These are phyloP conservation scores for Eugnorisma glareosa DNA, from an alignment of 2,888 invertebrate genomes.

Conservation along the genomic window DNA sequence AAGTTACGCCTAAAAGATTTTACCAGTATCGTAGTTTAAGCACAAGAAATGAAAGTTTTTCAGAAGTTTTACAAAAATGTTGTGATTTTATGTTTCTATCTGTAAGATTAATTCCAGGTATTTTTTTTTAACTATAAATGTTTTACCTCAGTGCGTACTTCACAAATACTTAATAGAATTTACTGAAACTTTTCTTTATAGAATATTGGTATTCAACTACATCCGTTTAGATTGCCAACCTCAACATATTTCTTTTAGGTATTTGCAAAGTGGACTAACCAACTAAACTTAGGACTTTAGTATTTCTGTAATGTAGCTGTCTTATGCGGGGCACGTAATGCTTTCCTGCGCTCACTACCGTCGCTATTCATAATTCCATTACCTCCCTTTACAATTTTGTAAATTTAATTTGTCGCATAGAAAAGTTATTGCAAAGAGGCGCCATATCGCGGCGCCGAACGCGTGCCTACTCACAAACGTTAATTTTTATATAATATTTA, in stretches of 20 bases:
- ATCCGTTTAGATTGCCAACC: neutral
- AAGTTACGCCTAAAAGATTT: conserved; percentile 36
- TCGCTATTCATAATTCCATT: conserved; percentile 48
- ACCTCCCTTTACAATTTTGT: conserved; percentile 45
- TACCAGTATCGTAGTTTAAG: neutral
- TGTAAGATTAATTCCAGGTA: conserved; percentile 12
- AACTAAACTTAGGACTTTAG: neutral
- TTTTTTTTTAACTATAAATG: conserved; percentile 47
- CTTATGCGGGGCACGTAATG: conserved; percentile 29
- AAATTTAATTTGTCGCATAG: conserved; percentile 71
- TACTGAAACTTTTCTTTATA: neutral
- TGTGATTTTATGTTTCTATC: neutral
- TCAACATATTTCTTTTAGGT: neutral
- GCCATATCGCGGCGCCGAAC: conserved; percentile 57
- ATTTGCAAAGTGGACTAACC: conserved; percentile 26
- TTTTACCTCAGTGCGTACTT: neutral
- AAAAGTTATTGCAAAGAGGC: conserved; percentile 78
- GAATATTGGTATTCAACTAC: neutral
- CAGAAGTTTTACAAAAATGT: conserved; percentile 4
- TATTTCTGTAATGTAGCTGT: conserved; percentile 7
- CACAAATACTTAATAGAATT: conserved; percentile 22
- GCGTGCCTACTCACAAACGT: conserved; percentile 66
- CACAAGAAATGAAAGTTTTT: conserved; percentile 8
- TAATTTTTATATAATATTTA: conserved; percentile 36
- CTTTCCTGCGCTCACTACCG: conserved; percentile 53